phyloP scores from a whole-genome alignment of 2,888 invertebrate genomes.

The Rhogogaster chlorosoma region DNA sequence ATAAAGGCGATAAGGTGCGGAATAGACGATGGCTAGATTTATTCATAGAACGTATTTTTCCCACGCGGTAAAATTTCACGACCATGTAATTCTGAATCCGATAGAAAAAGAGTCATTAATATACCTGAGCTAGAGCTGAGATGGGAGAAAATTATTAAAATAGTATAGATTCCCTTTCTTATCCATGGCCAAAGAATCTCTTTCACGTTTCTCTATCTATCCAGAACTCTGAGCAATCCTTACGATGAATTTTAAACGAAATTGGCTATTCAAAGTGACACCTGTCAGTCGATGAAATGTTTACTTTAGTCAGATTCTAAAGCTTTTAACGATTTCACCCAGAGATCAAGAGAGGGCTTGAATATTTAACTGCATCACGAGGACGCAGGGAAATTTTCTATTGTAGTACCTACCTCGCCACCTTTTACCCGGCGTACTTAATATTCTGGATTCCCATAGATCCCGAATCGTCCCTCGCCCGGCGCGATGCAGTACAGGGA shows the following conservation, averaged over 20 bases:
- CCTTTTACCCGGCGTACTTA: not conserved
- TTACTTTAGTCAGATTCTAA: not conserved
- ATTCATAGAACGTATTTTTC: conserved; percentile 7
- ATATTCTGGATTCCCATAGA: conserved; percentile 45
- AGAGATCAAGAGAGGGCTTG: conserved; percentile 7
- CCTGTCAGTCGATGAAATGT: not conserved
- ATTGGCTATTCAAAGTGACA: conserved; percentile 34
- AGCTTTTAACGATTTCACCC: conserved; percentile 19
- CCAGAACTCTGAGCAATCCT: not conserved
- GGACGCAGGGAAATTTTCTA: not conserved
- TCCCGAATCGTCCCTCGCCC: conserved; percentile 24
- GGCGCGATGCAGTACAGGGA: not conserved
- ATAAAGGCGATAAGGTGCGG: not conserved
- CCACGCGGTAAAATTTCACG: conserved; percentile 1
- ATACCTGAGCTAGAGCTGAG: not conserved
- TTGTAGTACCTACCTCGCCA: not conserved
- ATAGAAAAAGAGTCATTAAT: not conserved
- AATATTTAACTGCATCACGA: conserved; percentile 15
- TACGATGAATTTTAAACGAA: not conserved
- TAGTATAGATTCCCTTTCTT: not conserved
- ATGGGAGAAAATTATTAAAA: not conserved
- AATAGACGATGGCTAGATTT: conserved; percentile 1
- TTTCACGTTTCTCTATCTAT: not conserved
- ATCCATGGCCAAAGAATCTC: not conserved
- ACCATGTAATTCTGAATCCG: not conserved